Conservation (phyloP, 2,888 invertebrate species). For the Nasonia oneida region DNA sequence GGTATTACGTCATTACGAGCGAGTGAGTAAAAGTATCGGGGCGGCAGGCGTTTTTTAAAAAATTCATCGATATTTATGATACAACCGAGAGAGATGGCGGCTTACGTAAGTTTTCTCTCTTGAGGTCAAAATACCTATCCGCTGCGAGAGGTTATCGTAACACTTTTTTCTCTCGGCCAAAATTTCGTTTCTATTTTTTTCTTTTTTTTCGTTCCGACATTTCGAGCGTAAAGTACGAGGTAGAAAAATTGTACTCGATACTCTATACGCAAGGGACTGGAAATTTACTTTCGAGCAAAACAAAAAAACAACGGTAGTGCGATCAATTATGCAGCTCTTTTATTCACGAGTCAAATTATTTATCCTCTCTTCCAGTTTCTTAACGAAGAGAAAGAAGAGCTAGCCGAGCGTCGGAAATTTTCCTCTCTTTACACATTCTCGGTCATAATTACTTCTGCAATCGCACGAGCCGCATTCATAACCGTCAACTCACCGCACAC, state of each 20-base stretch:
- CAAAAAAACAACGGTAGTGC: not conserved
- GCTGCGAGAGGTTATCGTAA: not conserved
- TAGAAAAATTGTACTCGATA: too few relatives aligned
- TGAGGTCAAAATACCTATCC: conserved; percentile 16
- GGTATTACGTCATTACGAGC: not conserved
- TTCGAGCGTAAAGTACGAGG: too few relatives aligned
- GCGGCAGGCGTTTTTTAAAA: not conserved
- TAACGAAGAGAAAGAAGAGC: conserved; percentile 7
- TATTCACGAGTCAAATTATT: conserved; percentile 35
- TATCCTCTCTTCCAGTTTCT: conserved; percentile 13
- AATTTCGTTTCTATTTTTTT: not conserved
- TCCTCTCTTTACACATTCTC: not conserved
- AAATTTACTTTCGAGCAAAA: not conserved
- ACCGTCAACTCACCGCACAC: not conserved
- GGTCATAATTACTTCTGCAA: not conserved
- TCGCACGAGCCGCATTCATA: not conserved
- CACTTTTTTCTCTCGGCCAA: not conserved
- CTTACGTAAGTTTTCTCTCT: not conserved
- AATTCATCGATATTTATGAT: conserved; percentile 21
- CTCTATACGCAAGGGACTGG: not conserved
- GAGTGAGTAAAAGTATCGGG: not conserved
- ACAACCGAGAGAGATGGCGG: not conserved
- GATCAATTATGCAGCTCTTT: conserved; percentile 47
- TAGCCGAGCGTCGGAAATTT: not conserved
- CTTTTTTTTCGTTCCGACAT: not conserved